These are phyloP conservation scores for Tortricodes alternella DNA, from an alignment of 2,888 invertebrate species.

Conservation along the genomic window DNA sequence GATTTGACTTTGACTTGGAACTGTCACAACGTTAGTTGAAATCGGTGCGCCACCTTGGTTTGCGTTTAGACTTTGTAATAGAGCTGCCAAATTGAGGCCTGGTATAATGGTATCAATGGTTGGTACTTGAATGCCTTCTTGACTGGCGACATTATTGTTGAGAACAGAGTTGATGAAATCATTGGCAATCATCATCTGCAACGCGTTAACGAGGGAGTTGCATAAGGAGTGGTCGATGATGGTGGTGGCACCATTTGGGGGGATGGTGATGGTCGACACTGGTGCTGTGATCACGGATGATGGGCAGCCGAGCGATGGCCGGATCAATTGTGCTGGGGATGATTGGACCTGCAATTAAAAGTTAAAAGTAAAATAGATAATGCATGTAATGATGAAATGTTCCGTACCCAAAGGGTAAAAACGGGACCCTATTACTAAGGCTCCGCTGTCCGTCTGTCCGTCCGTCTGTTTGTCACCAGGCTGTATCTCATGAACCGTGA, in stretches of 20 bases:
- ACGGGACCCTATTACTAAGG: too few species aligned
- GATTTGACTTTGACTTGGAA: not conserved
- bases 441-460: too few species aligned
- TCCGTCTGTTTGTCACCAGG: too few species aligned
- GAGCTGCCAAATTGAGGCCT: not conserved
- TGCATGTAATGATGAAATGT: not conserved
- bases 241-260: constrained; percentile 36
- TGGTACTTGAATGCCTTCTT: constrained; percentile 31
- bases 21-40: not conserved
- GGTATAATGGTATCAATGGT: constrained; percentile 29
- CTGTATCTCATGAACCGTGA: too few species aligned
- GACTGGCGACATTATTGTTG: constrained; percentile 12
- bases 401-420: too few species aligned
- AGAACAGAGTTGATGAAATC: constrained; percentile 48
- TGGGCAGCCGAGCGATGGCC: not conserved
- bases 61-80: not conserved
- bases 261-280: constrained; percentile 27
- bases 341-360: constrained; percentile 11
- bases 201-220: constrained; percentile 58
- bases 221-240: constrained; percentile 59
- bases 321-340: not conserved
- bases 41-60: not conserved
- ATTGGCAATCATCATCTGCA: constrained; percentile 61
- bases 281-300: constrained; percentile 24
- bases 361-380: too few species aligned